Evolutionary conservation across 2,797 vertebrate genomes (phyloP), one percentile per base, ranked within the genome.

Genomic region (Zalophus californianus): DNA sequence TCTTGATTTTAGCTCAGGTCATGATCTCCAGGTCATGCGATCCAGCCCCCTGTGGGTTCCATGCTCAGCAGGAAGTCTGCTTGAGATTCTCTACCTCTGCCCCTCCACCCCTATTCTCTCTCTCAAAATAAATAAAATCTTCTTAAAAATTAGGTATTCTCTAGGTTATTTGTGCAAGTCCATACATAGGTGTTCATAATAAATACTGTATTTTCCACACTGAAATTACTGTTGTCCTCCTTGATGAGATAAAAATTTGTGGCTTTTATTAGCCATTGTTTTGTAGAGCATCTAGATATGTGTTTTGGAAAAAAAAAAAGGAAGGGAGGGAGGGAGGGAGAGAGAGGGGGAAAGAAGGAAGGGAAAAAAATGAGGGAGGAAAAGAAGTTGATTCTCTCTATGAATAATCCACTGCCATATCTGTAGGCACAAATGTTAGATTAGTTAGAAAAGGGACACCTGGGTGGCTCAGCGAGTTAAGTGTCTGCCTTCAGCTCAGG

Each of bases 141-240:
- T 68, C n/a, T 68, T 75, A 48, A 90, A 96, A 90, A 79, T 91
- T 35, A 62, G 18, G 44, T 89, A 10, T 35, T 77, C 38, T 90
- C 32, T 48, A 64, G 16, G 50, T 82, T 95, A 48, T 78, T 84
- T 94, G 68, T 68, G 3, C 7, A 89, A 91, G 8, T 8, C 54
- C 62, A 83, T 35, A 10, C 62, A 83, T 52, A 10, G 75, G 7
- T 72, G 48, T 66, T 83, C 29, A 44, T 82, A 89, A 91, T 29
- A 78, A 82, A 68, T 60, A 86, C 4, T 92, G 29, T 48, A 66
- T 90, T 93, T 95, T 96, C 73, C 84, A 94, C 20, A 32, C n/a
- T 87, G 41, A 97, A 95, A 87, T 79, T 89, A 82, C 8, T 70
- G 8, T 62, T 90, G 9, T 41, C 35, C 50, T 54, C 8, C 7